Evolutionary conservation across 2,113 vertebrate species (phyloP), one percentile per base, ranked within the genome.

Genomic region (Riparia riparia): DNA sequence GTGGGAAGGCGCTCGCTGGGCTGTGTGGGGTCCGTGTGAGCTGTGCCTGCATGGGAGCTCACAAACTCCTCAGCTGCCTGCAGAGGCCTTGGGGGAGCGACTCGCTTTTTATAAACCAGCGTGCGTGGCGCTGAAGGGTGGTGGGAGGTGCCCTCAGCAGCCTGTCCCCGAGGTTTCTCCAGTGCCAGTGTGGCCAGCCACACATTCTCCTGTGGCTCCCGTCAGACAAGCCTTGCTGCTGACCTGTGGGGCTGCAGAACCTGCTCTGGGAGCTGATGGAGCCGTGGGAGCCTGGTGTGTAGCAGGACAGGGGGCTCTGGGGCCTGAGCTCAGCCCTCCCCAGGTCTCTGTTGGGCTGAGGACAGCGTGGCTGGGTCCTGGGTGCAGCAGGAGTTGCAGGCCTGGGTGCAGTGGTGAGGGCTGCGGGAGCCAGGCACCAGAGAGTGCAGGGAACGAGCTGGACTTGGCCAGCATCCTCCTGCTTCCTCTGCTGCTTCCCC

Each of bases 381-480:
- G 56, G 20, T 51, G 60, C 41, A 60, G 65, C 60, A 80, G 81
- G 31, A 58, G 76, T 70, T 51, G 41, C 54, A 64, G 66, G 34
- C 58, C 19, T 0, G 39, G 34, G 25, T 70, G 2, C 49, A 9
- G 32, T 17, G 49, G 18, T 39, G 65, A 37, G 56, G 9, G 37
- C 53, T 83, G 57, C 49, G 34, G 37, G 49, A 82, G n/a, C 56
- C 24, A 7, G 42, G 78, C n/a, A 53, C 18, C 51, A 32, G 57
- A 44, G 50, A 24, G 44, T 0, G 0, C 51, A 47, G 29, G 22
- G 37, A 71, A 8, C 0, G 1, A 53, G 80, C 4, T 49, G 49
- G 39, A 29, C 69, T 74, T 17, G 3, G 18, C 0, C 24, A 82
- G 22, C 61, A 69, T 12, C 42, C 29, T 47, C 5, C 53, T 79